Evolutionary conservation across 2,888 invertebrate genomes (phyloP).

Genomic region (Chalcis sispes): DNA sequence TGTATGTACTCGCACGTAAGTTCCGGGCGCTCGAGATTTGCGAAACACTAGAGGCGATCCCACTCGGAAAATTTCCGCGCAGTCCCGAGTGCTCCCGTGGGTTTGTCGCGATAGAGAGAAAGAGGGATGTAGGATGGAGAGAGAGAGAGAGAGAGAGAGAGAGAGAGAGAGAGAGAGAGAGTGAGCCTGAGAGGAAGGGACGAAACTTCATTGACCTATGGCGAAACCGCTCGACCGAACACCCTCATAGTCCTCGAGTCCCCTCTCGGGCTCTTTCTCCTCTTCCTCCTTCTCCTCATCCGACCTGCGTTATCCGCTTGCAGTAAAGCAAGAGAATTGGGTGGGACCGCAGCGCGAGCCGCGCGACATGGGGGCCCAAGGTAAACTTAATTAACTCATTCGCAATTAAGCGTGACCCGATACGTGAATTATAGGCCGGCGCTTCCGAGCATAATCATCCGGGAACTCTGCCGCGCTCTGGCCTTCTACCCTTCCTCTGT

Average conservation of each 20-base stretch:
- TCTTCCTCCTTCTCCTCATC: too few species aligned
- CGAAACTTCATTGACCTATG: slow-evolving; percentile 38
- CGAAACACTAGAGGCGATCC: slow-evolving; percentile 44
- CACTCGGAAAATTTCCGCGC: slow-evolving; percentile 45
- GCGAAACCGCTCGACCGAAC: slow-evolving; percentile 28
- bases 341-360: slow-evolving; percentile 2
- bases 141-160: slow-evolving; percentile 1
- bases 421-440: slow-evolving; percentile 60
- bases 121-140: too few species aligned
- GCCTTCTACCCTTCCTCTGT: slow-evolving; percentile 17
- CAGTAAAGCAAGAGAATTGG: too few species aligned
- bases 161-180: background rate
- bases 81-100: slow-evolving; percentile 37
- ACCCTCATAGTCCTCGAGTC: slow-evolving; percentile 2
- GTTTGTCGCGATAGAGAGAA: slow-evolving; percentile 19
- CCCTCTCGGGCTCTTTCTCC: too few species aligned
- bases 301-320: too few species aligned
- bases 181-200: slow-evolving; percentile 10
- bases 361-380: slow-evolving; percentile 54
- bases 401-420: slow-evolving; percentile 61
- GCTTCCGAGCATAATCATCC: slow-evolving; percentile 41
- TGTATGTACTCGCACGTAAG: slow-evolving; percentile 22
- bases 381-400: slow-evolving; percentile 64
- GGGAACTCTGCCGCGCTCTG: slow-evolving; percentile 25
- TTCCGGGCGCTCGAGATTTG: slow-evolving; percentile 31